Percentiles rank a stretch among this genome's conserved stretches.
phyloP scores from a whole-genome alignment of 1,140 invertebrate species.

The Lepidurus apus region DNA sequence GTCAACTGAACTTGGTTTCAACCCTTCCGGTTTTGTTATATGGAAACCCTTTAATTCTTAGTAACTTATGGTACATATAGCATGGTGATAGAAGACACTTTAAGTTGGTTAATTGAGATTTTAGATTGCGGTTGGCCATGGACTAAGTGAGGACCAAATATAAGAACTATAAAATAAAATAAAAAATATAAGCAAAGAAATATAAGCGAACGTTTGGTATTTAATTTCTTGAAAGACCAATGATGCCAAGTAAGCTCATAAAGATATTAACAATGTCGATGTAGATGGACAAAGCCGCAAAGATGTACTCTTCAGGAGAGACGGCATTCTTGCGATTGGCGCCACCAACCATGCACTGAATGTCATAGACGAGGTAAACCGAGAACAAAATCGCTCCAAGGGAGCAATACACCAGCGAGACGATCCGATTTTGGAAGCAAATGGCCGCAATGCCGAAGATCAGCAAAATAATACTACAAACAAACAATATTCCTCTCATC shows the following conservation, averaged over 20 bases:
- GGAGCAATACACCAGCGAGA: conserved; percentile 45
- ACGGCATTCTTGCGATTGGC: conserved; percentile 49
- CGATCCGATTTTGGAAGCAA: conserved; percentile 44
- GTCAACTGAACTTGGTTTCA: too few species aligned
- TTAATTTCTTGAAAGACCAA: conserved; percentile 25
- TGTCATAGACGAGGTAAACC: conserved; percentile 54
- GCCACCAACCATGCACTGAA: conserved; percentile 56
- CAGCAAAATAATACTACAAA: conserved; percentile 48
- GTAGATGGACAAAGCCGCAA: conserved; percentile 75
- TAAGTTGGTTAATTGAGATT: background rate
- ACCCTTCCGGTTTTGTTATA: too few species aligned
- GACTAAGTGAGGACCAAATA: too few species aligned
- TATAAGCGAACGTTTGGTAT: too few species aligned
- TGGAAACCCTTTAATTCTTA: background rate
- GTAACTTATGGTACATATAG: background rate
- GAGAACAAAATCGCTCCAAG: conserved; percentile 52
- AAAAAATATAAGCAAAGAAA: too few species aligned
- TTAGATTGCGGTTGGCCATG: too few species aligned
- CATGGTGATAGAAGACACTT: background rate
- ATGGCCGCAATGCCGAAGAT: conserved; percentile 50
- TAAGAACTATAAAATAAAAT: too few species aligned
- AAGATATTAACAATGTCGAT: conserved; percentile 83
- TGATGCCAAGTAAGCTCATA: conserved; percentile 59
- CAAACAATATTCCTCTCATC: conserved; percentile 48
- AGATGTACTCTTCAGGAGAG: conserved; percentile 70